These are phyloP conservation scores for Oligia latruncula DNA, from an alignment of 2,888 invertebrate species.

Conservation along the genomic window DNA sequence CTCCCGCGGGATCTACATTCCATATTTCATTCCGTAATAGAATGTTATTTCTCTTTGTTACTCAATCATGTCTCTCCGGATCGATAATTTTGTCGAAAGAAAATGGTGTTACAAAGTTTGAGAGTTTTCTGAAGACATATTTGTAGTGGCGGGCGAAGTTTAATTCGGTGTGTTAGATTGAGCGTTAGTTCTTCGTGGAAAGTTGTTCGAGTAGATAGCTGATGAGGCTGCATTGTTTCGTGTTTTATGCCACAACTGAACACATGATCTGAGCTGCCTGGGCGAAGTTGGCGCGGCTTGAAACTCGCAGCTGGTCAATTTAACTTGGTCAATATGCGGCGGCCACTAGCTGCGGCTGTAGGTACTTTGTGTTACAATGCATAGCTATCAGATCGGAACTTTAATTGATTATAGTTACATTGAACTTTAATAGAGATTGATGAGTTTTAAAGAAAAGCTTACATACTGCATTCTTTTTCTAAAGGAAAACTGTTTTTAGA, in stretches of 20 bases:
- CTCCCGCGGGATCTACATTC: slow-evolving; percentile 20
- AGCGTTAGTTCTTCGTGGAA: slow-evolving; percentile 41
- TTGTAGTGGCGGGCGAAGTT: slow-evolving; percentile 42
- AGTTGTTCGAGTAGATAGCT: slow-evolving; percentile 41
- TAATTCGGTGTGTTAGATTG: slow-evolving; percentile 21
- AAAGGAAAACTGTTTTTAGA: slow-evolving; percentile 2
- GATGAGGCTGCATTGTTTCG: slow-evolving; percentile 75
- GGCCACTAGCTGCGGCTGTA: slow-evolving; percentile 7
- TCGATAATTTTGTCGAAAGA: slow-evolving; percentile 49
- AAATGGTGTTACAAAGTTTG: slow-evolving; percentile 31
- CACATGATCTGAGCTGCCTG: slow-evolving; percentile 58
- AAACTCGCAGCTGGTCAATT: slow-evolving; percentile 68
- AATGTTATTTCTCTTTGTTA: slow-evolving; percentile 46
- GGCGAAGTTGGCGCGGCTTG: slow-evolving; percentile 54
- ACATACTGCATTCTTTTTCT: background rate
- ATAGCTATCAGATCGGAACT: slow-evolving; percentile 58
- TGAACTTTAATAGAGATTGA: slow-evolving; percentile 41
- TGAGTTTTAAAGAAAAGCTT: slow-evolving; percentile 29
- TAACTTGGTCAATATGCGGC: slow-evolving; percentile 63
- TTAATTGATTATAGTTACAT: slow-evolving; percentile 46
- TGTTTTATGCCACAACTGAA: slow-evolving; percentile 69
- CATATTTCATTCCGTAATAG: slow-evolving; percentile 44
- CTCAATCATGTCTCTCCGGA: slow-evolving; percentile 38
- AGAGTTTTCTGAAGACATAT: slow-evolving; percentile 30
- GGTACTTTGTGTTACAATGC: slow-evolving; percentile 43